Evolutionary conservation across 37 sponge, comb jelly and placozoan genomes (phyloP).

Genomic region (Oscarella lobularis): DNA sequence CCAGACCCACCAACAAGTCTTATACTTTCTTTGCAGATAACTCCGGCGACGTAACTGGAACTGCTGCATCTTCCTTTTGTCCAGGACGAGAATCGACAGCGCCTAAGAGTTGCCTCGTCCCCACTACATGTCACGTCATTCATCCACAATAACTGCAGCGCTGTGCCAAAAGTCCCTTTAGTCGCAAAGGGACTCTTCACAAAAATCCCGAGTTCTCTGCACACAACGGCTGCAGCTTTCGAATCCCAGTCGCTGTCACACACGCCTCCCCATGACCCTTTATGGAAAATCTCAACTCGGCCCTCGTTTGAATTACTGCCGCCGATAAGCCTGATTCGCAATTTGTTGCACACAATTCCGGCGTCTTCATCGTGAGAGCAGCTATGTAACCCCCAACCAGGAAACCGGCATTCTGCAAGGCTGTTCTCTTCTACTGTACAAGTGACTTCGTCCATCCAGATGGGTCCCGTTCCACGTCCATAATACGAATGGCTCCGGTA

Average conservation of each 20-base stretch:
- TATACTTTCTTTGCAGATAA: no score
- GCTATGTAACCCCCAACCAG: no score
- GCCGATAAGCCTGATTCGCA: background rate
- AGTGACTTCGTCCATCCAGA: no score
- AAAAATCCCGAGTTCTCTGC: slow-evolving; percentile 7
- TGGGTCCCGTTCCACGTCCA: no score
- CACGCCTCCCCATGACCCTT: slow-evolving; percentile 24
- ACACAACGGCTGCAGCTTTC: slow-evolving; percentile 31
- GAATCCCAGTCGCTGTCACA: slow-evolving; percentile 33
- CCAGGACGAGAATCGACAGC: background rate
- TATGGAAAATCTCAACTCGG: slow-evolving; percentile 35
- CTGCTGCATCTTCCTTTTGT: no score
- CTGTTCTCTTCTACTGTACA: no score
- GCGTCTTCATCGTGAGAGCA: no score
- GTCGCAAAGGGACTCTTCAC: background rate
- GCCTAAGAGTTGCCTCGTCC: background rate
- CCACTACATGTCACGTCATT: background rate
- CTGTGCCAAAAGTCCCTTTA: background rate
- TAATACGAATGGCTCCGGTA: no score
- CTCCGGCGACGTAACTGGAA: no score
- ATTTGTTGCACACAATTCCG: no score
- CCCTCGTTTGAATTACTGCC: background rate
- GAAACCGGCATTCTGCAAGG: no score
- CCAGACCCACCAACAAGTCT: slow-evolving; percentile 13
- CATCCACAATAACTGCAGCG: background rate